Evolutionary conservation across 1,140 invertebrate genomes (phyloP).

Genomic region (Diploscapter pachys): DNA sequence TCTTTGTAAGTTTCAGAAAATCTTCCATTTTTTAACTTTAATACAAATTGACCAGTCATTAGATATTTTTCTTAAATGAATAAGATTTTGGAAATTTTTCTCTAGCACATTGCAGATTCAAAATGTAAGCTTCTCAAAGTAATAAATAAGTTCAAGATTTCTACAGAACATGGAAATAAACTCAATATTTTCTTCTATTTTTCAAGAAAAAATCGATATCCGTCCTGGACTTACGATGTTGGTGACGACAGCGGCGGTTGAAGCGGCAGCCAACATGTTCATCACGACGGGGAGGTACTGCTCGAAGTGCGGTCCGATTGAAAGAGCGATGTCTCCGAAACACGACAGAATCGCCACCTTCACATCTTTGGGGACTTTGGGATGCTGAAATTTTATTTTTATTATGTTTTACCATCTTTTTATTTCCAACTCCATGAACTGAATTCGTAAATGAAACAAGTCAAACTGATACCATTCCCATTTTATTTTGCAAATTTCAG

Average conservation of each 20-base stretch:
- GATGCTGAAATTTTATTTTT: background rate
- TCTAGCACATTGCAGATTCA: background rate
- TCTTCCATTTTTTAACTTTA: no score
- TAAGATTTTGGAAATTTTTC: background rate
- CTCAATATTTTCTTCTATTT: background rate
- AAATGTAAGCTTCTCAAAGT: background rate
- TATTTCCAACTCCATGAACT: no score
- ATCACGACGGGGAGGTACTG: slow-evolving; percentile 45
- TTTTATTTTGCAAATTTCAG: background rate
- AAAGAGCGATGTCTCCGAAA: slow-evolving; percentile 57
- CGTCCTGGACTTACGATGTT: slow-evolving; percentile 40
- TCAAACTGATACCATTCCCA: no score
- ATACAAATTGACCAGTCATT: no score
- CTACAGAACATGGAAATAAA: background rate
- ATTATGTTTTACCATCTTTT: no score
- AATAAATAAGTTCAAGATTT: no score
- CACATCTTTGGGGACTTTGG: slow-evolving; percentile 35
- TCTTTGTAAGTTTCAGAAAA: background rate
- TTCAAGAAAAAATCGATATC: background rate
- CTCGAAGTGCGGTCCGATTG: slow-evolving; percentile 47
- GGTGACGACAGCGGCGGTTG: slow-evolving; percentile 40
- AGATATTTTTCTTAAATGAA: no score
- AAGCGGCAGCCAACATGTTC: slow-evolving; percentile 48
- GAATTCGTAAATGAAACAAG: no score
- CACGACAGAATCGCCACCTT: slow-evolving; percentile 50